These are phyloP conservation scores for Xestobium rufovillosum DNA, from an alignment of 2,888 invertebrate species.

Conservation along the genomic window DNA sequence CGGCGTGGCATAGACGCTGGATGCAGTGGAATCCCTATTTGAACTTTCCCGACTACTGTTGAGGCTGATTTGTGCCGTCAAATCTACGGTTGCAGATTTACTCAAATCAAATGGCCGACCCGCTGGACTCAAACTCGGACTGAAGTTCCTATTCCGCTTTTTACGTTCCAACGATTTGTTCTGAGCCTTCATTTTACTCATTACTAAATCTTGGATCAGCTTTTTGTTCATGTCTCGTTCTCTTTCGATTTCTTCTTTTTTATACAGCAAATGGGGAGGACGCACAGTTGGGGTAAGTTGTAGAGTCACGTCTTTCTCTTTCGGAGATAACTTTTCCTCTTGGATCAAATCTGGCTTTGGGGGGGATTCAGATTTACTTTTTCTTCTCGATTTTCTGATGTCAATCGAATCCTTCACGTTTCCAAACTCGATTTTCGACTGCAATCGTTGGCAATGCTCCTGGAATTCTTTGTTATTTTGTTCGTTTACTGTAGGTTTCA, in stretches of 20 bases:
- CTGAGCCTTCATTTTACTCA: conserved; percentile 67
- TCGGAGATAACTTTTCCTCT: conserved; percentile 42
- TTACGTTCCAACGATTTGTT: conserved; percentile 55
- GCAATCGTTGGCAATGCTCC: conserved; percentile 58
- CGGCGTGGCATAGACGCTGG: conserved; percentile 31
- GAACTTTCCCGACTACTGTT: conserved; percentile 20
- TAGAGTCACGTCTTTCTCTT: conserved; percentile 31
- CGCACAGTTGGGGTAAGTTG: conserved; percentile 24
- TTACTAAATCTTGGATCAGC: conserved; percentile 73
- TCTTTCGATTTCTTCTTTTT: conserved; percentile 63
- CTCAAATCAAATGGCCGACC: conserved; percentile 32
- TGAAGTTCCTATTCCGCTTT: conserved; percentile 47
- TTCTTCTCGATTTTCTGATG: conserved; percentile 50
- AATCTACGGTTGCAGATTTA: conserved; percentile 37
- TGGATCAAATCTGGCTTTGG: conserved; percentile 37
- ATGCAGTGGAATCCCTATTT: conserved; percentile 20
- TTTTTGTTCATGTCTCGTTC: conserved; percentile 78
- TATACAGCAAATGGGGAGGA: conserved; percentile 34
- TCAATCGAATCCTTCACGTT: conserved; percentile 63
- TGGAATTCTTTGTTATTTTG: conserved; percentile 43
- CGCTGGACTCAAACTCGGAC: conserved; percentile 31
- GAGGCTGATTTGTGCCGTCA: conserved; percentile 16
- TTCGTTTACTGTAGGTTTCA: conserved; percentile 14
- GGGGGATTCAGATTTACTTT: conserved; percentile 37
- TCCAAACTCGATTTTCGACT: conserved; percentile 62